A percentile compares a stretch with the other conserved stretches of the same genome.
phyloP scores from a whole-genome alignment of 2,888 invertebrate species.

The Schizaphis graminum region DNA sequence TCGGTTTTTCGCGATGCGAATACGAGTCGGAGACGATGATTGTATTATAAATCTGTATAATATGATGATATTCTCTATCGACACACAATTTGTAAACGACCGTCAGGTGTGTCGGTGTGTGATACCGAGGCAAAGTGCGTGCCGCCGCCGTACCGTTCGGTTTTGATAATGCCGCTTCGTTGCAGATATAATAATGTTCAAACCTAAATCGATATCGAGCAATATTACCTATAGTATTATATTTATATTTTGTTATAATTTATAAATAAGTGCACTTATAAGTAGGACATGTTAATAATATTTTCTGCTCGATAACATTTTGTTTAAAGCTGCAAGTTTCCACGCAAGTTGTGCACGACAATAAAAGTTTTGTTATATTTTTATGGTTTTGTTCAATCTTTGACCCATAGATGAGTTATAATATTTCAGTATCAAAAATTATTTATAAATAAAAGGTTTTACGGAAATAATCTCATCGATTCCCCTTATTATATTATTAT shows the following conservation, averaged over 20 bases:
- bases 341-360: background rate
- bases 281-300: background rate
- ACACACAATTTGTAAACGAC: conserved; percentile 16
- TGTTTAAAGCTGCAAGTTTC: background rate
- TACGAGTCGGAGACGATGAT: conserved; percentile 4
- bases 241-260: background rate
- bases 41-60: background rate
- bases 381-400: background rate
- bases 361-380: background rate
- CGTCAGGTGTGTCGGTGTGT: background rate
- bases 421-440: background rate
- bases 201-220: background rate
- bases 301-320: background rate
- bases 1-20: background rate
- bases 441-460: background rate
- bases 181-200: background rate
- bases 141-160: background rate
- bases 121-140: background rate
- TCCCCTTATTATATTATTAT: background rate
- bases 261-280: background rate
- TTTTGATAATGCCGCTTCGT: background rate
- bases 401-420: background rate
- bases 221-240: background rate
- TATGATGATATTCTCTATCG: background rate
- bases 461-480: background rate